Evolutionary conservation across 1,140 invertebrate genomes (phyloP).

Genomic region (Nylanderia fulva): DNA sequence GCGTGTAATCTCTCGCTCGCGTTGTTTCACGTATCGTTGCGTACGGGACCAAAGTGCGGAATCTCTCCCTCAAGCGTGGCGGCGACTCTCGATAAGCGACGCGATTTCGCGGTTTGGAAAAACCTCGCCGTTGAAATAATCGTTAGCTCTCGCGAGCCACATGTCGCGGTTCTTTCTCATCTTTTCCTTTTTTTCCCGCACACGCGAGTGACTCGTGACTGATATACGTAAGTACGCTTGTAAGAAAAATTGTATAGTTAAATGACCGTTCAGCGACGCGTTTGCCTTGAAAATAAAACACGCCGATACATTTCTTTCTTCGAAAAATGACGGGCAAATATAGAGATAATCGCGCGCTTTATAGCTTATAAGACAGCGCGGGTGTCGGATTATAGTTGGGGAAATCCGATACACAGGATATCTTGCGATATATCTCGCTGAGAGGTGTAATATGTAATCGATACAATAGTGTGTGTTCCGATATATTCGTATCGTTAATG

Average conservation of each 20-base stretch:
- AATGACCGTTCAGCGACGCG: constrained; percentile 43
- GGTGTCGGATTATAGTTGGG: neutral
- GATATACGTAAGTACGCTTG: constrained; percentile 42
- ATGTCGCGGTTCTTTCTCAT: constrained; percentile 32
- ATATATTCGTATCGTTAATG: constrained; percentile 18
- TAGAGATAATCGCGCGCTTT: constrained; percentile 38
- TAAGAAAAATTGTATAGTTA: constrained; percentile 59
- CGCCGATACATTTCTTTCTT: constrained; percentile 15
- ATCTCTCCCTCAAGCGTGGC: neutral
- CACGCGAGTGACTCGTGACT: constrained; percentile 50
- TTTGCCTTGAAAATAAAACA: constrained; percentile 35
- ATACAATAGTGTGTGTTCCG: neutral
- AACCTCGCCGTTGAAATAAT: constrained; percentile 40
- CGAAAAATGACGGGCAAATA: constrained; percentile 44
- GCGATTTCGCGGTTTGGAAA: constrained; percentile 48
- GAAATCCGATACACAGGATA: constrained; percentile 31
- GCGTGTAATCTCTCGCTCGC: constrained; percentile 52
- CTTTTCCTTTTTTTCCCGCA: neutral
- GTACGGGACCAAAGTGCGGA: neutral
- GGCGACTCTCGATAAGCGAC: constrained; percentile 29
- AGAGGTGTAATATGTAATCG: constrained; percentile 12
- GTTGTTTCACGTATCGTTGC: constrained; percentile 27
- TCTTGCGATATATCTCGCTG: constrained; percentile 18
- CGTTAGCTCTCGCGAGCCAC: constrained; percentile 40
- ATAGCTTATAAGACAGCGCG: constrained; percentile 28